phyloP scores from a whole-genome alignment of 2,113 vertebrate genomes.

The Plecturocebus donacophilus region DNA sequence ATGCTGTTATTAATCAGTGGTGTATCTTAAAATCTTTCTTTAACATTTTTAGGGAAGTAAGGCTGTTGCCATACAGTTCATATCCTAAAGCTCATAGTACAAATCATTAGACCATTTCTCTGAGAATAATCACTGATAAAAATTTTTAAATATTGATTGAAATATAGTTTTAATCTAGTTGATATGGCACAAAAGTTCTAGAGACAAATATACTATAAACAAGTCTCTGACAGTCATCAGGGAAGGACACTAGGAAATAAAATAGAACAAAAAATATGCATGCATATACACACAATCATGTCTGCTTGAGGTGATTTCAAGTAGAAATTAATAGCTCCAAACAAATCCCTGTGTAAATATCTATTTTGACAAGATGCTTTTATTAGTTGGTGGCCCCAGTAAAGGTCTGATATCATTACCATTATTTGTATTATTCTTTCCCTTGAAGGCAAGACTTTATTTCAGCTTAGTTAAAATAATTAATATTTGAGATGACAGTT shows the following conservation, averaged over 20 bases:
- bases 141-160: background rate
- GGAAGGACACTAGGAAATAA: background rate
- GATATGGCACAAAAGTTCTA: background rate
- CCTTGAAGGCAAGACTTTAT: background rate
- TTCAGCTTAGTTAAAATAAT: background rate
- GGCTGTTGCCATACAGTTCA: background rate
- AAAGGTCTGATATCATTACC: background rate
- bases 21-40: background rate
- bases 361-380: background rate
- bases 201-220: background rate
- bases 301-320: background rate
- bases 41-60: conserved; percentile 15
- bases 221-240: background rate
- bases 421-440: background rate
- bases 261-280: background rate
- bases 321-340: background rate
- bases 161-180: background rate
- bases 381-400: background rate
- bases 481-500: background rate
- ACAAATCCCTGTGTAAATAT: background rate
- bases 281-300: too few relatives aligned
- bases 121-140: background rate
- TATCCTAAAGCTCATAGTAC: background rate
- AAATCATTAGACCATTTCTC: background rate
- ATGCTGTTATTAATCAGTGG: background rate